Percentiles rank a stretch among this genome's conserved stretches.
Evolutionary conservation across 2,797 vertebrate genomes (phyloP).

Genomic region (Botia kubotai): DNA sequence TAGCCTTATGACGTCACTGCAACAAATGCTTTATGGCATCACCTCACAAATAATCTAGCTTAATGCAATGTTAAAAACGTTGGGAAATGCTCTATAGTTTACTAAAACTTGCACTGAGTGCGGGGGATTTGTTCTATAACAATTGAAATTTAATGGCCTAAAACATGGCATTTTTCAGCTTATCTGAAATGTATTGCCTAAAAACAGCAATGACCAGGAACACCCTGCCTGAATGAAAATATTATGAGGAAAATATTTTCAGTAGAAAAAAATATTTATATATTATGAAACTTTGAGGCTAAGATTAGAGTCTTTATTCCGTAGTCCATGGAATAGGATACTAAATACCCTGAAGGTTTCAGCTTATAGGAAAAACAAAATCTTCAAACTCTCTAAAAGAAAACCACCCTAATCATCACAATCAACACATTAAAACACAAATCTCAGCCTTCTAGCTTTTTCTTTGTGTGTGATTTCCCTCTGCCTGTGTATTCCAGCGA

Average conservation of each 20-base stretch:
- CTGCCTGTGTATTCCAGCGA: conserved; percentile 16
- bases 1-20: not conserved
- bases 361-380: conserved; percentile 30
- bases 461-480: not conserved
- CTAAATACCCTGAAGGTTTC: conserved; percentile 4
- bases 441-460: conserved; percentile 29
- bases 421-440: conserved; percentile 43
- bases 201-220: not conserved
- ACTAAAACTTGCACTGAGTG: not conserved
- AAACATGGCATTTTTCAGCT: not conserved
- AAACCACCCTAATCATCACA: conserved; percentile 48
- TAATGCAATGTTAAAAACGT: not conserved
- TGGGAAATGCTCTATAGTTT: not conserved
- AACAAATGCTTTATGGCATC: not conserved
- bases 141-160: not conserved
- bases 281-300: not conserved
- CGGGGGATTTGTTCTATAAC: not conserved
- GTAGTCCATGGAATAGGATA: not conserved
- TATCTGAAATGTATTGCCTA: not conserved
- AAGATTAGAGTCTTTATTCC: conserved; percentile 3
- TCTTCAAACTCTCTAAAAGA: conserved; percentile 33
- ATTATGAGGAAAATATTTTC: conserved; percentile 10
- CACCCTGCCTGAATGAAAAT: not conserved
- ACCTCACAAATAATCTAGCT: not conserved
- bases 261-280: not conserved